Conservation (phyloP, 2,888 invertebrate genomes). For the Mechanitis mazaeus region DNA sequence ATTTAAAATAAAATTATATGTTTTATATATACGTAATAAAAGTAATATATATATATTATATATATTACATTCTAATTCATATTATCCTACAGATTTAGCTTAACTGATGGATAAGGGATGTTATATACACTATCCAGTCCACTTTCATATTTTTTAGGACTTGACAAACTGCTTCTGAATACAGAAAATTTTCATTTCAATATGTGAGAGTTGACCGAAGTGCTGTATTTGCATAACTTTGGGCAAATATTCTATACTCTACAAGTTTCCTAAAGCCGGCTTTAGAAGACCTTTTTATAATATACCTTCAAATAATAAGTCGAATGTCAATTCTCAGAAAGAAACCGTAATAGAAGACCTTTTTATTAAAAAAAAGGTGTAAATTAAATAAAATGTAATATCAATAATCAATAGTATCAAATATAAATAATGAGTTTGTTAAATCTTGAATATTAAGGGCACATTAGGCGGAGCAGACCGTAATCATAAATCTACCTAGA, state of each 20-base stretch:
- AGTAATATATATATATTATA: no score
- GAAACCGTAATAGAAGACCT: conserved; percentile 7
- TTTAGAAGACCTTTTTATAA: not conserved
- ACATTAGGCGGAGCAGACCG: no score
- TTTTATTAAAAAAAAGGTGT: not conserved
- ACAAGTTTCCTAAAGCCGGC: conserved; percentile 3
- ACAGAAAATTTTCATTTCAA: conserved; percentile 24
- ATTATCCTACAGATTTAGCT: not conserved
- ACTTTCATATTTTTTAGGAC: conserved; percentile 21
- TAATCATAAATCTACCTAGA: no score
- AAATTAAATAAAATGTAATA: no score
- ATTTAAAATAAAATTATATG: no score
- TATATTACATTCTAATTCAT: no score
- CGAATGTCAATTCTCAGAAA: no score
- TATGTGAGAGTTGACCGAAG: conserved; percentile 22
- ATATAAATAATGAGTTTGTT: no score
- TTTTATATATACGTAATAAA: no score
- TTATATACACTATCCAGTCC: conserved; percentile 5
- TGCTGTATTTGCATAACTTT: conserved; percentile 14
- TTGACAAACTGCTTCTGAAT: conserved; percentile 17
- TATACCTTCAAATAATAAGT: no score
- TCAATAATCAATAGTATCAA: no score
- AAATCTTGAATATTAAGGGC: no score
- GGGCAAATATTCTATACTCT: not conserved
- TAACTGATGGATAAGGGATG: conserved; percentile 1